A percentile compares a stretch with the other conserved stretches of the same genome.
Evolutionary conservation across 35 echinoderm and acorn worm genomes (phyloP).

Genomic region (Lytechinus pictus): DNA sequence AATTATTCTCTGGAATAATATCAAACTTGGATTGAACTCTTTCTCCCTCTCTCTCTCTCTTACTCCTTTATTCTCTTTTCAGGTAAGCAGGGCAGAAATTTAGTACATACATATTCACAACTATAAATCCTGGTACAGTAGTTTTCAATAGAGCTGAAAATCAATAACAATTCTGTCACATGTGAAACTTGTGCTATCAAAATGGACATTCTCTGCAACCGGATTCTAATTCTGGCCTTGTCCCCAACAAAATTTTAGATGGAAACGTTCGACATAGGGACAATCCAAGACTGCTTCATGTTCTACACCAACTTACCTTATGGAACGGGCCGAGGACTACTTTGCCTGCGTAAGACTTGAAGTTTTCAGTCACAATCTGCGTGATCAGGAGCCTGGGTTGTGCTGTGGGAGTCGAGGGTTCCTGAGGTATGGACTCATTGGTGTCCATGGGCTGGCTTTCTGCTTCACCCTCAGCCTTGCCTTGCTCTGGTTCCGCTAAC

Average conservation of each 20-base stretch:
- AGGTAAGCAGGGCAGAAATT: background rate
- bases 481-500: background rate
- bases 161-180: no score
- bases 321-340: conserved; percentile 90
- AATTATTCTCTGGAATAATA: background rate
- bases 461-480: background rate
- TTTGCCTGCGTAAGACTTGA: conserved; percentile 98
- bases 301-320: conserved; percentile 65
- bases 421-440: background rate
- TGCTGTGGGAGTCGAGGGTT: conserved; percentile 45
- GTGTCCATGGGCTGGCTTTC: conserved; percentile 37
- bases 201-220: no score
- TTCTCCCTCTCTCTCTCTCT: background rate
- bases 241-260: no score
- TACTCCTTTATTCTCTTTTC: background rate
- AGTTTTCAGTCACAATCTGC: conserved; percentile 96
- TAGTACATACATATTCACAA: background rate
- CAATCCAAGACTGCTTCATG: background rate
- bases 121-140: background rate
- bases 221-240: no score
- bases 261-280: no score
- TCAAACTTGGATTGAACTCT: background rate
- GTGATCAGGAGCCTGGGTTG: conserved; percentile 91
- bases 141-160: background rate
- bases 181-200: no score